Evolutionary conservation across 2,113 vertebrate genomes (phyloP).

Genomic region (Apistogramma diplotaenia): DNA sequence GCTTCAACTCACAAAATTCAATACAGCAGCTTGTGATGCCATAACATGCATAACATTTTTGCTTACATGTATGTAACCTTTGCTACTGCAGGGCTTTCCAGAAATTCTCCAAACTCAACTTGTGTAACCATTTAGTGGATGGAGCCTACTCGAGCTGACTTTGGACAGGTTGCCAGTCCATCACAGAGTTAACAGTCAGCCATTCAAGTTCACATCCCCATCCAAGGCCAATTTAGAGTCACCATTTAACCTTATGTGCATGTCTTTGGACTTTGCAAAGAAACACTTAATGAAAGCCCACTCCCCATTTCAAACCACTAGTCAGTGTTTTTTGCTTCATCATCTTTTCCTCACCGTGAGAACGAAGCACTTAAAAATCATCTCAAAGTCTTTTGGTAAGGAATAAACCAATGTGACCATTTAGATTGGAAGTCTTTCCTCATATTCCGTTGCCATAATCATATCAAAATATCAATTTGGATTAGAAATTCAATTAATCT

Average conservation of each 20-base stretch:
- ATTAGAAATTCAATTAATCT: neutral
- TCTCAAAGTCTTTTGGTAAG: neutral
- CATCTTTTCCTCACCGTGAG: neutral
- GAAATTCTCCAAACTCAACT: neutral
- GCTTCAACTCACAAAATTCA: neutral
- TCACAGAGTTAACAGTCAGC: too few relatives aligned
- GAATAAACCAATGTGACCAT: neutral
- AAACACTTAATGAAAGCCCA: too few relatives aligned
- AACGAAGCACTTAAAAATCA: neutral
- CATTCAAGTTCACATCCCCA: too few relatives aligned
- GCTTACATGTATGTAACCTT: neutral
- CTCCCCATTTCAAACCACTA: neutral
- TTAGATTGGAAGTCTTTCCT: neutral
- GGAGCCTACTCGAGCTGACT: neutral
- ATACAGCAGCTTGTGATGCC: neutral
- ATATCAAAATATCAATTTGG: neutral
- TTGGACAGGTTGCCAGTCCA: neutral
- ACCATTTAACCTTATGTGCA: too few relatives aligned
- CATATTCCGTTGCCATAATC: neutral
- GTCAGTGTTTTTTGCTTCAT: neutral
- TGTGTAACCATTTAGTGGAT: neutral
- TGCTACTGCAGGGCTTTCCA: neutral
- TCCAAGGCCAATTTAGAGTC: neutral
- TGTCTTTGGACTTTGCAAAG: too few relatives aligned
- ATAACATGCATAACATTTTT: neutral